Percentiles rank a stretch among this genome's conserved stretches.
These are phyloP conservation scores for Aporophyla nigra DNA, from an alignment of 2,888 invertebrate genomes.

Conservation along the genomic window DNA sequence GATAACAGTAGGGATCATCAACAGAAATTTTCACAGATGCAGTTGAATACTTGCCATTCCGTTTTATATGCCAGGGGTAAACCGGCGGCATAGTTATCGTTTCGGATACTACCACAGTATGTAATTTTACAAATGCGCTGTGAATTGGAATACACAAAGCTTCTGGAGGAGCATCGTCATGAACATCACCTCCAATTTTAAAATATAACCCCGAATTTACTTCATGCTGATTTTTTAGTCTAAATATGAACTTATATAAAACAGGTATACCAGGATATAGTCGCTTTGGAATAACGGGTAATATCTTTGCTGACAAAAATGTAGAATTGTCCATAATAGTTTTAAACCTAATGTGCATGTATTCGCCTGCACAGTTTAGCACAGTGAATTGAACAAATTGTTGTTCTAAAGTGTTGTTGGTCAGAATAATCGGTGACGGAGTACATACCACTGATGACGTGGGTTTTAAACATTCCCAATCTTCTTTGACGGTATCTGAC, in stretches of 20 bases:
- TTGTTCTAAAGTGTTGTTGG: constrained; percentile 66
- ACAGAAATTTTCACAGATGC: constrained; percentile 71
- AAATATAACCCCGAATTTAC: constrained; percentile 77
- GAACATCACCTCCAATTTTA: constrained; percentile 74
- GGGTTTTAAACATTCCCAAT: constrained; percentile 68
- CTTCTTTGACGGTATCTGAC: constrained; percentile 52
- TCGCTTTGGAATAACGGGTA: constrained; percentile 75
- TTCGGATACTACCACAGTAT: constrained; percentile 72
- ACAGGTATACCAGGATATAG: constrained; percentile 80
- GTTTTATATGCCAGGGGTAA: constrained; percentile 81
- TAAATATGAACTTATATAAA: constrained; percentile 75
- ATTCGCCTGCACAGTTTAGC: constrained; percentile 75
- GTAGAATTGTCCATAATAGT: constrained; percentile 71
- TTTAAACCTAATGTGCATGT: constrained; percentile 77
- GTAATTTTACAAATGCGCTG: constrained; percentile 65
- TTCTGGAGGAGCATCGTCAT: constrained; percentile 67
- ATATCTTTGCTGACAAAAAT: constrained; percentile 73
- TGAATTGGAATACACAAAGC: constrained; percentile 78
- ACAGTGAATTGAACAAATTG: constrained; percentile 78
- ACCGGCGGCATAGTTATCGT: constrained; percentile 76
- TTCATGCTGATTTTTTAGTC: constrained; percentile 70
- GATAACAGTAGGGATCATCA: constrained; percentile 73
- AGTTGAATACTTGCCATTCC: constrained; percentile 72
- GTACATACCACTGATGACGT: constrained; percentile 70
- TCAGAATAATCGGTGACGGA: constrained; percentile 75